Evolutionary conservation across 2,888 invertebrate genomes (phyloP).

Genomic region (Acheta domesticus): DNA sequence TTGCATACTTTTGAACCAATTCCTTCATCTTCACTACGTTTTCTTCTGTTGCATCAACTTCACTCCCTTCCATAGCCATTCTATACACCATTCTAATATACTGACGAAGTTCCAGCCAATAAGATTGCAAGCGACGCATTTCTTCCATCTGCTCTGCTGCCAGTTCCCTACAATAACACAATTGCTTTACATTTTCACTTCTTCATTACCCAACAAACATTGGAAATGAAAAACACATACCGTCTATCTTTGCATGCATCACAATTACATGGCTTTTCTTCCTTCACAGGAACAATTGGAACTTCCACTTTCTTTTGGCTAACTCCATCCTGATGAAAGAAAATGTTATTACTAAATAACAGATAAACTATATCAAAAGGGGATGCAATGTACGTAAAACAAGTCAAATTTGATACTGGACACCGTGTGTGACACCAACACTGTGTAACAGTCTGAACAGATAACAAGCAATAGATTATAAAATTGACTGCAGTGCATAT

Average conservation of each 20-base stretch:
- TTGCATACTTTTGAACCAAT: constrained; percentile 50
- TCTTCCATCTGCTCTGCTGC: constrained; percentile 47
- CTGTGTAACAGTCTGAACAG: no score
- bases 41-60: constrained; percentile 35
- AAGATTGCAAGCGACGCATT: constrained; percentile 48
- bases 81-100: constrained; percentile 49
- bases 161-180: constrained; percentile 40
- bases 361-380: no score
- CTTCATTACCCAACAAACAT: no score
- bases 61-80: constrained; percentile 43
- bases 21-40: constrained; percentile 45
- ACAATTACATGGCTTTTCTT: constrained; percentile 42
- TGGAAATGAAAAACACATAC: constrained; percentile 37
- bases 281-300: constrained; percentile 23
- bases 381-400: no score
- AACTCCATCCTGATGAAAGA: constrained; percentile 24
- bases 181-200: not conserved
- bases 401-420: no score
- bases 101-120: constrained; percentile 52
- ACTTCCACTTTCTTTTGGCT: not conserved
- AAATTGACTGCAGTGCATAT: no score
- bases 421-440: no score
- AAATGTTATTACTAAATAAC: not conserved
- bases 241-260: constrained; percentile 44
- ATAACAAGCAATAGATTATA: no score